These are phyloP conservation scores for Urocyon cinereoargenteus DNA, from an alignment of 2,797 vertebrate species.

Conservation along the genomic window DNA sequence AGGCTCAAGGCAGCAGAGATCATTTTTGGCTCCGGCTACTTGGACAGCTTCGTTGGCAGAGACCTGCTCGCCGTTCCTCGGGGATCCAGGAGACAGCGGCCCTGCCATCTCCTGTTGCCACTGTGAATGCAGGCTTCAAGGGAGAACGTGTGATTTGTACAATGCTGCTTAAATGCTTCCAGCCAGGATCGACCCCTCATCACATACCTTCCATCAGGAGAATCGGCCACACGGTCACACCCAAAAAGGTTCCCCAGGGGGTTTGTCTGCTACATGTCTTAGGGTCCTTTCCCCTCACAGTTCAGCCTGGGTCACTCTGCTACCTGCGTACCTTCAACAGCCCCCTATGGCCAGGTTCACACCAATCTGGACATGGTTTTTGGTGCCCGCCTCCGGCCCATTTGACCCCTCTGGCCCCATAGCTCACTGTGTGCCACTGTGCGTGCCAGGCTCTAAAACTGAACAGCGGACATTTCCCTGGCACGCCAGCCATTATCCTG, in stretches of 20 bases:
- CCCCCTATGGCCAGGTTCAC: background rate
- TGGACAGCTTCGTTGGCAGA: too few species aligned
- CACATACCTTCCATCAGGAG: background rate
- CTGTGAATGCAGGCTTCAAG: background rate
- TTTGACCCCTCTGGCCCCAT: background rate
- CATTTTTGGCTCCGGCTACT: background rate
- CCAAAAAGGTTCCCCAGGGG: background rate
- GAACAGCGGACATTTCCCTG: background rate
- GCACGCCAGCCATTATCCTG: background rate
- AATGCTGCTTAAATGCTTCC: background rate
- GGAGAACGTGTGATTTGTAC: background rate
- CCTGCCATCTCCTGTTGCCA: fast-evolving
- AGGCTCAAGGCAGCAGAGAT: background rate
- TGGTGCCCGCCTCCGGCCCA: background rate
- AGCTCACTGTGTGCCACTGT: background rate
- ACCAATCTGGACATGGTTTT: background rate
- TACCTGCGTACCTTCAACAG: background rate
- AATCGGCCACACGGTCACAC: background rate
- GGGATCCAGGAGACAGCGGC: background rate
- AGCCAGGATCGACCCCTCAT: background rate
- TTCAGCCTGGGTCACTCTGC: background rate
- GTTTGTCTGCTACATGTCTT: background rate
- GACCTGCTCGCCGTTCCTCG: background rate
- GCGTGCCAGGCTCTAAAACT: background rate
- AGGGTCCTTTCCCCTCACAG: background rate